Base-by-base conservation (phyloP, 2,888 invertebrate species). In the Leistus spinibarbis region DNA sequence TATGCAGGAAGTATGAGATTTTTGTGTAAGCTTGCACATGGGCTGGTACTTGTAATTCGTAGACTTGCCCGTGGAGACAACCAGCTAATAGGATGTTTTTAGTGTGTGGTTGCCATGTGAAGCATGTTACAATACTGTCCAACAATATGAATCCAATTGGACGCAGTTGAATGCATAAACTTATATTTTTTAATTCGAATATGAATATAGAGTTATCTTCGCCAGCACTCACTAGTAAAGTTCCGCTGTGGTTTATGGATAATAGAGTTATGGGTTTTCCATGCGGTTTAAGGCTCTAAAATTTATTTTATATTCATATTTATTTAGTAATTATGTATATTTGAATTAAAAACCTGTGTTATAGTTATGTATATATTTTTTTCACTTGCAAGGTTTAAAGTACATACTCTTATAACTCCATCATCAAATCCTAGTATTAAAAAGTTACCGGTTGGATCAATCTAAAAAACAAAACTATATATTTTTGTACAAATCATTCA, bases 191-290 rank as follows among this genome's bases (percentile, higher is more conserved):
- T 1, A 69, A 2, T 27, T 64, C 23, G 80, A 91, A 93, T 71
- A 92, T 85, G 80, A 94, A 95, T 78, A 94, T 88, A 0, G 92
- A 92, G 13, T 84, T 85, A 82, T 95, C 95, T 76, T 88, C 86
- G 0, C 91, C 89, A 7, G 90, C 91, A 0, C 91, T 92, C 0
- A 93, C 88, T 9, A 95, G 81, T 66, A 93, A 76, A 0, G 87
- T 89, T 10, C 88, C 86, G 13, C 84, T 78, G 0, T 85, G 80
- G 82, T 93, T 93, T 17, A 92, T 84, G 0, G 89, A 86, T 83
- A 94, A 88, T 77, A 87, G 86, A 0, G 88, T 90, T 17, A 95
- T 85, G 0, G 89, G 84, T 78, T 88, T 88, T 0, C 88, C 89
- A 81, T 95, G 94, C 0, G 93, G 92, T 82, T 93, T 94, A 13